These are phyloP conservation scores for Ptychochromis oligacanthus DNA, from an alignment of 2,113 vertebrate species.

Conservation along the genomic window DNA sequence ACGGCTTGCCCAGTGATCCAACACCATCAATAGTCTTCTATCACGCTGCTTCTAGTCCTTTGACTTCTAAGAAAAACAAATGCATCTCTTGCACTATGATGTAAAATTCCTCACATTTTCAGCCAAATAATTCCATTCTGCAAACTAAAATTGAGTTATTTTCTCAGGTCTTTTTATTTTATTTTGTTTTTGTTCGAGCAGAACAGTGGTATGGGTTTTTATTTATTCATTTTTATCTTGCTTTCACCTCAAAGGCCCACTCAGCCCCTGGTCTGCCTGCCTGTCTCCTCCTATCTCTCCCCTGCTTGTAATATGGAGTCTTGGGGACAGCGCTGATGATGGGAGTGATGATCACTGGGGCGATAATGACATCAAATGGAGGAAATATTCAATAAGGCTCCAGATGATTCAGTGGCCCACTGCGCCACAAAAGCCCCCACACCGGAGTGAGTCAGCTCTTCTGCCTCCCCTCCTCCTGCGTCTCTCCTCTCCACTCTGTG, in stretches of 20 bases:
- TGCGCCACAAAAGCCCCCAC: constrained; percentile 53
- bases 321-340: constrained; percentile 43
- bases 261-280: background rate
- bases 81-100: background rate
- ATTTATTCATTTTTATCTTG: constrained; percentile 3
- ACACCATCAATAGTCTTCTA: constrained; percentile 7
- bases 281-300: background rate
- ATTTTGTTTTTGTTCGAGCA: background rate
- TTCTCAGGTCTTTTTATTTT: background rate
- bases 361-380: constrained; percentile 71
- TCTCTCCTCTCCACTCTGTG: background rate
- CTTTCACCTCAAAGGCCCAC: background rate
- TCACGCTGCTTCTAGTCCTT: background rate
- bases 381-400: constrained; percentile 71
- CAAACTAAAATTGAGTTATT: no score
- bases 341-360: constrained; percentile 52
- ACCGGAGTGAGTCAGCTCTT: constrained; percentile 64
- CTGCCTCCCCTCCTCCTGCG: constrained; percentile 7
- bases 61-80: background rate
- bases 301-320: constrained; percentile 22
- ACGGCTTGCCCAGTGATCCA: background rate
- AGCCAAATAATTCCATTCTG: background rate
- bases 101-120: background rate
- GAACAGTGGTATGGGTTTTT: background rate
- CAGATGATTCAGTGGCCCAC: constrained; percentile 68